Conservation (phyloP, 2,797 vertebrate genomes). For the Chelon auratus region DNA sequence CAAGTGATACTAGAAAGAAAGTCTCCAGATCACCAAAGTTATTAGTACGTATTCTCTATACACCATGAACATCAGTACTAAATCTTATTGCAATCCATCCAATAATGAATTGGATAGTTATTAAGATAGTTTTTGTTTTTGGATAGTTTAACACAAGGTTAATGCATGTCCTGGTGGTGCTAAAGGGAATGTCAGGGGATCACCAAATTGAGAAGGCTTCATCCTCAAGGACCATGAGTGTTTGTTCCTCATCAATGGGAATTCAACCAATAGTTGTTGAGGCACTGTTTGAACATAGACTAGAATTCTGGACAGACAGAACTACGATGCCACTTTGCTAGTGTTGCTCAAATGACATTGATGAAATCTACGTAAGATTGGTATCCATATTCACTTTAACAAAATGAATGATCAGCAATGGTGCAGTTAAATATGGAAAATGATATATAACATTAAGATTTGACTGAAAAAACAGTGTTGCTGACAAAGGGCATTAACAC, state of each 20-base stretch:
- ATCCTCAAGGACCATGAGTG: neutral
- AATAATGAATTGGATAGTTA: neutral
- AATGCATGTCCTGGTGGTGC: neutral
- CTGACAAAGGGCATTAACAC: neutral
- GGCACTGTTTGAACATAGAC: neutral
- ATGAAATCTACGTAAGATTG: slow-evolving; percentile 9
- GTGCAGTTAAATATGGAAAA: neutral
- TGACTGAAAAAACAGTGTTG: neutral
- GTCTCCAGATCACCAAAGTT: neutral
- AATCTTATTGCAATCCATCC: neutral
- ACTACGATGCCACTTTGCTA: no score
- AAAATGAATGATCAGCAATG: neutral
- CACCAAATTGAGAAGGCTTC: neutral
- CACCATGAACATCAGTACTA: neutral
- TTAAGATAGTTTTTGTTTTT: neutral
- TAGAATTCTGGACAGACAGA: neutral
- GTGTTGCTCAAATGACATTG: neutral
- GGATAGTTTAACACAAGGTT: neutral
- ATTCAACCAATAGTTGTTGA: neutral
- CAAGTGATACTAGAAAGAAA: neutral
- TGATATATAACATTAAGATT: neutral
- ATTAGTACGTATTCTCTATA: neutral
- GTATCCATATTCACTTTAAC: neutral
- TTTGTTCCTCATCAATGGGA: neutral
- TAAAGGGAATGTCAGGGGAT: neutral